Base-by-base conservation (phyloP, 1,140 invertebrate species). In the Drosophila fuyamai region DNA sequence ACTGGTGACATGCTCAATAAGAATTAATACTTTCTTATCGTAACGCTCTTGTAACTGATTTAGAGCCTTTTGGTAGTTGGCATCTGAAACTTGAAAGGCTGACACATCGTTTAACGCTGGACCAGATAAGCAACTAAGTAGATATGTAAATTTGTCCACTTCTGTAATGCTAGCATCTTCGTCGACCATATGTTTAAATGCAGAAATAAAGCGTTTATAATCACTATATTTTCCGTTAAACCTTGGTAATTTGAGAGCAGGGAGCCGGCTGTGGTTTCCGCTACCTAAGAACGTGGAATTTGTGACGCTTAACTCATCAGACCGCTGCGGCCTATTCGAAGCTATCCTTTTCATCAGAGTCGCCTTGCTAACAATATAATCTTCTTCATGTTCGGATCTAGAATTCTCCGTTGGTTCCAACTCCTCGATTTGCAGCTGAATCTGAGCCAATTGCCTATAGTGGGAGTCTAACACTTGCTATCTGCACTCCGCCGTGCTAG, bases 341-440 rank as follows among this genome's bases (percentile, higher is more conserved):
- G 38, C 38, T 13, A 10, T 40, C 38, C 38, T 10, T 40, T 46
- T 18, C 9, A 44, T 44, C n/a, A 44, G 14, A 44, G 43, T 44
- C n/a, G 14, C 43, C 43, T 44, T 44, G 43, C 43, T 44, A 16
- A 44, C 5, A 44, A 44, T 44, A 44, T 18, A 44, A 8, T 44
- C 7, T 44, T 44, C n/a, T 44, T 44, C 5, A 44, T 9, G n/a
- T 44, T 44, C 43, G n/a, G 14, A 9, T 44, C 43, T 44, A 44
- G 43, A 44, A 16, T 9, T 16, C n/a, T 43, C 23, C 23, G 2
- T 23, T 23, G 23, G 23, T 4, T 23, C 23, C 23, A 23, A 23
- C 23, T 23, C 23, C 23, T 23, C 23, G 23, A 23, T 23, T 23
- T 23, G 23, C 23, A 23, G 23, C 23, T 23, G 23, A 23, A 23